Conservation (phyloP, 2,888 invertebrate genomes). For the Plebejus anna region DNA sequence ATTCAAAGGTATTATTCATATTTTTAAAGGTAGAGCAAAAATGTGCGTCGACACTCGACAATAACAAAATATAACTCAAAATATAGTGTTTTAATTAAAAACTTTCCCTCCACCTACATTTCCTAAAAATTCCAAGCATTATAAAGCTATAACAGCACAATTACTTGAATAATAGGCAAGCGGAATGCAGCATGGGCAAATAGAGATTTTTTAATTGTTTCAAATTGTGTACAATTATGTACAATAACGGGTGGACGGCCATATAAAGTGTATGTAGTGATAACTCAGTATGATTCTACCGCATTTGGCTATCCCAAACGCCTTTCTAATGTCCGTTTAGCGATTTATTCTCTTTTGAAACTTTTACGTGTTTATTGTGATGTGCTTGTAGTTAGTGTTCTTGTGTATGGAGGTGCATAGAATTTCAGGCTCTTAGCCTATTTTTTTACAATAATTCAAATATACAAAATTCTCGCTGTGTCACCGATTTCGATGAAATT, state of each 20-base stretch:
- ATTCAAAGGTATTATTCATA: no score
- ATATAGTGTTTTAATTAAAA: neutral
- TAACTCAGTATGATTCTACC: slow-evolving; percentile 18
- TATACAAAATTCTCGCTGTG: no score
- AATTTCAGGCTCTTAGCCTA: neutral
- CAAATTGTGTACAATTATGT: slow-evolving; percentile 26
- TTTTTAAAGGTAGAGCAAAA: neutral
- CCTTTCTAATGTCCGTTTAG: slow-evolving; percentile 27
- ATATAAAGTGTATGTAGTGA: slow-evolving; percentile 24
- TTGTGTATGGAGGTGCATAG: neutral
- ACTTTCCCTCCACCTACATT: slow-evolving; percentile 2
- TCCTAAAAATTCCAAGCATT: neutral
- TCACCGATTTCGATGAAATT: no score
- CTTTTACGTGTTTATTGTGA: slow-evolving; percentile 21
- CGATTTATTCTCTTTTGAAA: slow-evolving; percentile 21
- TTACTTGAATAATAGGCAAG: neutral
- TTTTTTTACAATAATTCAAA: no score
- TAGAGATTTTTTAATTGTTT: slow-evolving; percentile 28
- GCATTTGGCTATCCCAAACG: slow-evolving; percentile 25
- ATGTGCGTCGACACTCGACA: no score
- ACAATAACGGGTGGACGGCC: slow-evolving; percentile 14
- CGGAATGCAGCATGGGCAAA: slow-evolving; percentile 18
- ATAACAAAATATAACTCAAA: no score
- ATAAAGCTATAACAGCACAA: slow-evolving; percentile 13
- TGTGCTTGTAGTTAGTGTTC: neutral